These are phyloP conservation scores for Campylorhamphus procurvoides DNA, from an alignment of 2,113 vertebrate species.

Conservation along the genomic window DNA sequence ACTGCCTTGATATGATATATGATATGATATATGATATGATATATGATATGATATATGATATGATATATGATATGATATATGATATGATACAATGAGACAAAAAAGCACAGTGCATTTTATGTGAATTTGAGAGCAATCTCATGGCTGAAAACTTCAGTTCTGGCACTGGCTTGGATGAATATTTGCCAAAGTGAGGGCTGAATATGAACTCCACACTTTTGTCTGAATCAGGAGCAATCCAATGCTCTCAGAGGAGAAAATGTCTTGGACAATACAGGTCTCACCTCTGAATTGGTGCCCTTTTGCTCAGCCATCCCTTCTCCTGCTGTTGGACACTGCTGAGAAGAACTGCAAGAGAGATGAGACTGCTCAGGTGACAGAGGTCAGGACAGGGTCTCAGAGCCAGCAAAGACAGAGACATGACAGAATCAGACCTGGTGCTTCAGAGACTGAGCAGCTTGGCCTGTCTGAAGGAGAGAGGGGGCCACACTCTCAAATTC, in stretches of 20 bases:
- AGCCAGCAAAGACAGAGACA: neutral
- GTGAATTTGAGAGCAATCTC: neutral
- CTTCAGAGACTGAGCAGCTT: neutral
- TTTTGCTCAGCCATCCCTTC: neutral
- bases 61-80: neutral
- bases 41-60: neutral
- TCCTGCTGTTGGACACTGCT: neutral
- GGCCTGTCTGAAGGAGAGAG: neutral
- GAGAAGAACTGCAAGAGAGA: neutral
- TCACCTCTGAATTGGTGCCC: neutral
- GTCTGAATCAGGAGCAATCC: neutral
- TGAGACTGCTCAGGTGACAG: neutral
- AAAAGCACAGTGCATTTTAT: neutral
- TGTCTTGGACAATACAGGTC: neutral
- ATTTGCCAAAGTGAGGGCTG: neutral
- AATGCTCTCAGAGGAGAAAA: neutral
- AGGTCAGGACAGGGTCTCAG: neutral
- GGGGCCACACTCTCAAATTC: neutral
- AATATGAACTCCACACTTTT: neutral
- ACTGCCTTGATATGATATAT: neutral
- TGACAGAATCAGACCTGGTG: neutral
- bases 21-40: neutral
- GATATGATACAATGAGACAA: neutral
- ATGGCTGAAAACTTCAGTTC: neutral
- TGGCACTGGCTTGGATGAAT: neutral